Percentiles rank a stretch among this genome's conserved stretches.
Conservation (phyloP, 1,140 invertebrate species). For the Neodiprion fabricii region DNA sequence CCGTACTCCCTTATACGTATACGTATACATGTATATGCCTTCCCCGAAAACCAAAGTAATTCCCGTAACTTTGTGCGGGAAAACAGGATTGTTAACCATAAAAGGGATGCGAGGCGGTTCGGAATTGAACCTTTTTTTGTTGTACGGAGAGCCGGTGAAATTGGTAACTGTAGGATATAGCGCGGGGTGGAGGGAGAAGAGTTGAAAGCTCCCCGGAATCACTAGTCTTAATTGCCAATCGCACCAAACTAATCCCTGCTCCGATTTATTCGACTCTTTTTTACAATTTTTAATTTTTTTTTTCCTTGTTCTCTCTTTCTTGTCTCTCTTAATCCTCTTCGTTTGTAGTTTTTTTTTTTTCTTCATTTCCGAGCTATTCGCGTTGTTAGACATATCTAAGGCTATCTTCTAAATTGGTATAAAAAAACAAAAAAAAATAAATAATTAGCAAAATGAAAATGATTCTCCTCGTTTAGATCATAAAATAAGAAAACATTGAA, state of each 20-base stretch:
- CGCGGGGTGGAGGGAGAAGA: too few species aligned
- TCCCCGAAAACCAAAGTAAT: background rate
- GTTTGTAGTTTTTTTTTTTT: too few species aligned
- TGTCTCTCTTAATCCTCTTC: too few species aligned
- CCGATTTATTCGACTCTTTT: background rate
- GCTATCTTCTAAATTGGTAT: too few species aligned
- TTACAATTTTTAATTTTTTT: background rate
- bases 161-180: background rate
- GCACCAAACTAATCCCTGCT: background rate
- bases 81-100: background rate
- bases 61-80: background rate
- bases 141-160: constrained; percentile 4
- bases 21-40: too few species aligned
- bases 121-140: background rate
- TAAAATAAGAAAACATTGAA: too few species aligned
- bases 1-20: too few species aligned
- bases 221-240: constrained; percentile 5
- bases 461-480: too few species aligned
- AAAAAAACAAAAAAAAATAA: too few species aligned
- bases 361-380: too few species aligned
- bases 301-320: background rate
- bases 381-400: too few species aligned
- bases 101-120: background rate
- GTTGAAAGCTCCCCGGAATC: background rate
- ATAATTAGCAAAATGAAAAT: too few species aligned